Base-by-base conservation (phyloP, 2,797 vertebrate species). In the Macroramphosus scolopax region DNA sequence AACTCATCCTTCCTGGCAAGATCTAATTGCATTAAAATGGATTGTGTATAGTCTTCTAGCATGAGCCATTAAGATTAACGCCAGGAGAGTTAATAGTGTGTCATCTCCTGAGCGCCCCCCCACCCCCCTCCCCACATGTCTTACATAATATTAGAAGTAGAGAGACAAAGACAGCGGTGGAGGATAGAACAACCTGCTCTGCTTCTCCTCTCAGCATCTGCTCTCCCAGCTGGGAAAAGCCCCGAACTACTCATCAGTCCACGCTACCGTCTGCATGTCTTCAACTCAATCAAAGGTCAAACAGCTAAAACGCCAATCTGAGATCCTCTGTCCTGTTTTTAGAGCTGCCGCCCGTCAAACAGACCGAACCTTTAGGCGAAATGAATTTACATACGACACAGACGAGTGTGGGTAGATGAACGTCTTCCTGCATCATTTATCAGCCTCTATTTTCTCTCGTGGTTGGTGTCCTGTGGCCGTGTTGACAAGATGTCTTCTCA, bases 21-120 rank as follows among this genome's bases (percentile, higher is more conserved):
- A 82, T 86, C 84, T 89, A 91, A 90, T 87, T 87, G 83, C 82
- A 88, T 88, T 90, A 87, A 89, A 90, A 90, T 87, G 83, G 85
- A 88, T 80, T 72, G 80, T 79, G 83, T 88, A 85, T 69, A 76
- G 80, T 79, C 70, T 67, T 81, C 81, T 68, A 82, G 82, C 87
- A 80, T 66, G 75, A 75, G 71, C 73, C 79, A 70, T 87, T 86
- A 87, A 87, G 87, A 89, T 88, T 87, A 89, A 88, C 78, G 62
- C 82, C 51, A 71, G 73, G 72, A 84, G 82, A 88, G 82, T 83
- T 87, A 88, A 90, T 83, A 87, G 80, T 75, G 79, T 87, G 84
- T 88, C 86, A 81, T 89, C 78, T 83, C 40, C 50, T 26, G 41
- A 73, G 64, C 34, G n/a, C 42, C 49, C 32, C 16, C 6, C 22